phyloP scores from a whole-genome alignment of 2,113 vertebrate genomes.

The Poeciliopsis occidentalis region DNA sequence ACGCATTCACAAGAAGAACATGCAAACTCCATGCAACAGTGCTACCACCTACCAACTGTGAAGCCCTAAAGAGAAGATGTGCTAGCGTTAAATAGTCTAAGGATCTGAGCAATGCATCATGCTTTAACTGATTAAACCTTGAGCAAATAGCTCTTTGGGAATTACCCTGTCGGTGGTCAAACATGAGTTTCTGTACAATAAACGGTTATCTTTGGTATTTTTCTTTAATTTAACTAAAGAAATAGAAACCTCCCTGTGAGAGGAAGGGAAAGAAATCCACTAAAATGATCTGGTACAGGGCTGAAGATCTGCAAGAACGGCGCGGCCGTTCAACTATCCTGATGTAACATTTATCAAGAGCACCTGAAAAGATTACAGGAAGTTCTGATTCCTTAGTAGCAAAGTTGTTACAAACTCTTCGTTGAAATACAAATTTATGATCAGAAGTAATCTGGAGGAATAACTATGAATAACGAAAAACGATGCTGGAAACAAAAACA shows the following conservation, averaged over 20 bases:
- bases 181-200: neutral
- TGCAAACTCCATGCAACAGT: too few species aligned
- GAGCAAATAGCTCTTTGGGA: neutral
- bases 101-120: neutral
- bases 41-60: too few species aligned
- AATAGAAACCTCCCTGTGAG: neutral
- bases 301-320: too few species aligned
- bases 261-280: neutral
- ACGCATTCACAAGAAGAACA: too few species aligned
- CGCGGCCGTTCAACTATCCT: neutral
- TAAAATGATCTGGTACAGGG: too few species aligned
- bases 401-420: neutral
- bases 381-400: neutral
- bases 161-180: neutral
- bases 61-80: too few species aligned
- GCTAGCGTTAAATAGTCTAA: too few species aligned
- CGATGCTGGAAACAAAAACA: neutral
- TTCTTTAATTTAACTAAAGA: neutral
- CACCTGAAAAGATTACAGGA: neutral
- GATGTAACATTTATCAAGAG: neutral
- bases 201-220: neutral
- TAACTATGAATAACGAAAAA: neutral
- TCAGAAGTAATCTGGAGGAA: neutral
- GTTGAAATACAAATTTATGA: neutral
- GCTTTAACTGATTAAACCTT: too few species aligned